phyloP scores from a whole-genome alignment of 2,888 invertebrate species.

The Eustalomyia histrio region DNA sequence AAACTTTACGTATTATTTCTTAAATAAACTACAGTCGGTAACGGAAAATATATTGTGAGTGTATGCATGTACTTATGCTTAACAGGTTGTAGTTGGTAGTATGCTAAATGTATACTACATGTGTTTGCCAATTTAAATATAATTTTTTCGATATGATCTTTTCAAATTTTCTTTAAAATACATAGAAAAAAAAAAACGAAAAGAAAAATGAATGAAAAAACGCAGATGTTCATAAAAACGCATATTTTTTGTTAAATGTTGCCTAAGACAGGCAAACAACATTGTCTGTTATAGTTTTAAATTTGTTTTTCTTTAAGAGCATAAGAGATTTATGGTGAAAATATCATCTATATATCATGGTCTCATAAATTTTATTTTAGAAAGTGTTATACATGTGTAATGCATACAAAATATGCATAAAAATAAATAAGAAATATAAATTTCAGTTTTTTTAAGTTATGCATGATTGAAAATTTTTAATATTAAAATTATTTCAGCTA shows the following conservation, averaged over 20 bases:
- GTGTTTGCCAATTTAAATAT: not conserved
- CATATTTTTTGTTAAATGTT: constrained; percentile 64
- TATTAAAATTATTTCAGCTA: too few relatives aligned
- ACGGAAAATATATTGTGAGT: too few relatives aligned
- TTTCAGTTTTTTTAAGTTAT: too few relatives aligned
- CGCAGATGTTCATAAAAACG: constrained; percentile 7
- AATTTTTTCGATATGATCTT: not conserved
- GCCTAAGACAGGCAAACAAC: constrained; percentile 43
- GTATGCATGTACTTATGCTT: not conserved
- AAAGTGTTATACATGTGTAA: constrained; percentile 27
- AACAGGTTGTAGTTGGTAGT: not conserved
- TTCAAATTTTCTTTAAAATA: not conserved
- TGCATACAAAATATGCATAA: not conserved
- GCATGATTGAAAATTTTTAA: too few relatives aligned
- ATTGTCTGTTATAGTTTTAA: constrained; percentile 14
- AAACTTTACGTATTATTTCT: too few relatives aligned
- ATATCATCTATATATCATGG: constrained; percentile 62
- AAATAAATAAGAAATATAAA: too few relatives aligned
- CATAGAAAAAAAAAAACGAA: not conserved
- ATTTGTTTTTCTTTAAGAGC: constrained; percentile 35
- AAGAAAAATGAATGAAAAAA: constrained; percentile 1
- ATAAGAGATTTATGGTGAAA: constrained; percentile 59
- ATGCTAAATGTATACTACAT: not conserved
- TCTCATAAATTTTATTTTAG: constrained; percentile 60
- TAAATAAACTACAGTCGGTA: too few relatives aligned